These are phyloP conservation scores for Dysidea cf. avara DNA, from an alignment of 37 sponge, comb jelly and placozoan species.

Conservation along the genomic window DNA sequence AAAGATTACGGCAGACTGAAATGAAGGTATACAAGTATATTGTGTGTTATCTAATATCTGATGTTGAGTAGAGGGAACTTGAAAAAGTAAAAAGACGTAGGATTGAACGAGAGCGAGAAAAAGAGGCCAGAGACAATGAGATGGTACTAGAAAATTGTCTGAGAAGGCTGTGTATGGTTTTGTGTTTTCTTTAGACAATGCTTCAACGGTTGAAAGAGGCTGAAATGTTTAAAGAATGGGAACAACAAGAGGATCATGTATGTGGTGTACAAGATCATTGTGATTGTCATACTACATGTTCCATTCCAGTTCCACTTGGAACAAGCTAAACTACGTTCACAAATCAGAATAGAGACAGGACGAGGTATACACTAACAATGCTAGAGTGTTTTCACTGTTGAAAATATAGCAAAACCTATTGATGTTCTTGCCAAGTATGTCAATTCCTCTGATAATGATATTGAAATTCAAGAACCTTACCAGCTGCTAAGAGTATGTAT, in stretches of 20 bases:
- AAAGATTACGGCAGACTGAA: slow-evolving; percentile 66
- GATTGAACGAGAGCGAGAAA: slow-evolving; percentile 89
- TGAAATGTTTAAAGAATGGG: slow-evolving; percentile 96
- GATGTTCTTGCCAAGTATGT: slow-evolving; percentile 96
- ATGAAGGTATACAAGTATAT: slow-evolving; percentile 59
- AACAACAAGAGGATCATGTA: slow-evolving; percentile 91
- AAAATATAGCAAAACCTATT: slow-evolving; percentile 87
- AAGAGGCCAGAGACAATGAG: slow-evolving; percentile 86
- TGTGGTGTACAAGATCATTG: slow-evolving; percentile 7
- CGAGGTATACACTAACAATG: slow-evolving; percentile 46
- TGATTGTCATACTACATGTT: neutral
- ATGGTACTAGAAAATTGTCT: slow-evolving; percentile 22
- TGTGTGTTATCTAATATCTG: neutral
- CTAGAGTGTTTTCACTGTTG: neutral
- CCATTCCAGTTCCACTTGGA: slow-evolving; percentile 87
- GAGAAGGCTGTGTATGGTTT: neutral
- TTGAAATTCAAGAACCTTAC: slow-evolving; percentile 91
- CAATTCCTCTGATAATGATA: slow-evolving; percentile 66
- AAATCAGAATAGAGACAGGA: slow-evolving; percentile 84
- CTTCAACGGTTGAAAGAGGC: slow-evolving; percentile 92
- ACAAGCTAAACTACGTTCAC: slow-evolving; percentile 90
- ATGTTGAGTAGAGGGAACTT: slow-evolving; percentile 60
- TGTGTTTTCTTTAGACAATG: slow-evolving; percentile 29
- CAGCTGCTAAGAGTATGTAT: slow-evolving; percentile 57
- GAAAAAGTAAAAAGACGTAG: slow-evolving; percentile 86